Percentiles rank a stretch among this genome's conserved stretches.
Conservation (phyloP, 2,888 invertebrate genomes). For the Tortricodes alternella region DNA sequence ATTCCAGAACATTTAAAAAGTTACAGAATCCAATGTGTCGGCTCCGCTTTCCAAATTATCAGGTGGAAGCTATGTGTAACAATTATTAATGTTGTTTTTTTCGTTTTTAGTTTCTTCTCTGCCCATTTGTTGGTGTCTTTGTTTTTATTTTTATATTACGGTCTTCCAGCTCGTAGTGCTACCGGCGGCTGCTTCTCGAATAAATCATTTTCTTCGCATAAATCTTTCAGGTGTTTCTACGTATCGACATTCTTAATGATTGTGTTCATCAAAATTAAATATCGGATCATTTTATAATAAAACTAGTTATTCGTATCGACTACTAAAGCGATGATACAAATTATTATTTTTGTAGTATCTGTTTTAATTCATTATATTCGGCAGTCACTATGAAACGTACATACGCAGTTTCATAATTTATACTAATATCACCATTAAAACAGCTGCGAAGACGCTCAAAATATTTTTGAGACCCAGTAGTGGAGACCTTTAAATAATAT, state of each 20-base stretch:
- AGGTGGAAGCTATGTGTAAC: slow-evolving; percentile 13
- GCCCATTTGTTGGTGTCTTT: slow-evolving; percentile 1
- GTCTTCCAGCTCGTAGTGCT: slow-evolving; percentile 21
- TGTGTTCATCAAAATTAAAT: slow-evolving; percentile 6
- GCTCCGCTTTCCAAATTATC: slow-evolving; percentile 14
- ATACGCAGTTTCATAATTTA: not conserved
- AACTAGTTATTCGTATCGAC: no score
- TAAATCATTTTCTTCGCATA: slow-evolving; percentile 4
- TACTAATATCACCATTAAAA: no score
- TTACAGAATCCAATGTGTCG: not conserved
- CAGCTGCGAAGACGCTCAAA: no score
- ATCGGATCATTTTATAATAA: no score
- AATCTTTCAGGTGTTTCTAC: not conserved
- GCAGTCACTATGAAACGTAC: slow-evolving; percentile 4
- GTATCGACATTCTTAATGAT: slow-evolving; percentile 1
- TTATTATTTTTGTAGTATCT: not conserved
- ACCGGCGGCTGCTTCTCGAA: slow-evolving; percentile 16
- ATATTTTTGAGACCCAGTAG: no score
- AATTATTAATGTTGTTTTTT: not conserved
- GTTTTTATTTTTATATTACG: not conserved
- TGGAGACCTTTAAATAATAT: no score
- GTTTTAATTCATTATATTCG: not conserved
- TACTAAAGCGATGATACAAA: not conserved
- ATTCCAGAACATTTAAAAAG: slow-evolving; percentile 2
- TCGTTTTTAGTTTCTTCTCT: not conserved